phyloP scores from a whole-genome alignment of 1,140 invertebrate species.

The Eriocheir sinensis region DNA sequence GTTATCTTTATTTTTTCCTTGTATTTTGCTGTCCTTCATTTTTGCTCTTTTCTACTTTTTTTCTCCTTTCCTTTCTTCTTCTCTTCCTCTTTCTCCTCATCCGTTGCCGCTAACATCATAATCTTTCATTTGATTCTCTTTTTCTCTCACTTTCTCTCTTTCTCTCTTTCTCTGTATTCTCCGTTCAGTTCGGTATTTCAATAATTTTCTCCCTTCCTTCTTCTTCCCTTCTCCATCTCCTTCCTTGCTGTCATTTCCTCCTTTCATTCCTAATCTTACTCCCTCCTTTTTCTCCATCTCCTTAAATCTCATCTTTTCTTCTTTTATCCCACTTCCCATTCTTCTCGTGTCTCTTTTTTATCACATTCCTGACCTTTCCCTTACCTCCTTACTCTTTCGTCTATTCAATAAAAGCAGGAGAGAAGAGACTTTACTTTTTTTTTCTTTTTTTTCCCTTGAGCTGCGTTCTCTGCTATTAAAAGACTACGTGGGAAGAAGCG shows the following conservation, averaged over 20 bases:
- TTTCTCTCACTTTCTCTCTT: not conserved
- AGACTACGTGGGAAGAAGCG: too few relatives aligned
- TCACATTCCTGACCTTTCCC: not conserved
- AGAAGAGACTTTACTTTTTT: slow-evolving; percentile 71
- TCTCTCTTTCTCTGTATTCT: not conserved
- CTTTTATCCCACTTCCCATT: not conserved
- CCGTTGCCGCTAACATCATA: slow-evolving; percentile 80
- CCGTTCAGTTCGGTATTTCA: too few relatives aligned
- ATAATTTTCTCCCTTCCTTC: too few relatives aligned
- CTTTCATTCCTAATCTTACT: too few relatives aligned
- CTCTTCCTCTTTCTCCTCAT: too few relatives aligned
- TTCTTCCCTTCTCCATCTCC: not conserved
- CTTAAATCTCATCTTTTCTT: not conserved
- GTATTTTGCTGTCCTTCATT: not conserved
- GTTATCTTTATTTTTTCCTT: too few relatives aligned
- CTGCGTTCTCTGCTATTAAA: too few relatives aligned
- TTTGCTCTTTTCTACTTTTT: slow-evolving; percentile 41
- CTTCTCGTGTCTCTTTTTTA: not conserved
- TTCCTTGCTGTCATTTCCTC: not conserved
- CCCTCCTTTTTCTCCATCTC: not conserved
- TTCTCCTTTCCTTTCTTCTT: slow-evolving; percentile 80
- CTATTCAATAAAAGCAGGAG: slow-evolving; percentile 79
- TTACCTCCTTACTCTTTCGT: not conserved
- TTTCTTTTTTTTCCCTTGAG: not conserved
- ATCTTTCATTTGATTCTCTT: not conserved